Percentiles rank a stretch among this genome's conserved stretches.
Conservation (phyloP, 2,888 invertebrate species). For the Scaeva pyrastri region DNA sequence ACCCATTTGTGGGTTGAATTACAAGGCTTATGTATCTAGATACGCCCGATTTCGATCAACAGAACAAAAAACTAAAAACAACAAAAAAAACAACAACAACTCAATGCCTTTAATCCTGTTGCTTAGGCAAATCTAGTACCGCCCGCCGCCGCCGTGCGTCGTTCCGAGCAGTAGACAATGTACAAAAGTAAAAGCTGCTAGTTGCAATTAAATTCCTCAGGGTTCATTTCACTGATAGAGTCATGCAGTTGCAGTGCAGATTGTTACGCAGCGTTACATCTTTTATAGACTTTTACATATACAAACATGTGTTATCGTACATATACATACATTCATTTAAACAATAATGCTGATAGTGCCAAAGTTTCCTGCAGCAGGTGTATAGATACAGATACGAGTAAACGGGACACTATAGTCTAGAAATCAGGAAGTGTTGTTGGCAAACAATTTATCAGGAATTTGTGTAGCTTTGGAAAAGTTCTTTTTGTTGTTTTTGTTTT, state of each 20-base stretch:
- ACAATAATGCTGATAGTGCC: background rate
- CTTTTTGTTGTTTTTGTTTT: background rate
- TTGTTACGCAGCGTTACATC: background rate
- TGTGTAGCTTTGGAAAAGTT: background rate
- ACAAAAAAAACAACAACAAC: background rate
- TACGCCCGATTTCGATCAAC: background rate
- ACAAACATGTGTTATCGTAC: too few species aligned
- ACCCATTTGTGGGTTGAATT: slow-evolving; percentile 6
- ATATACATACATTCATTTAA: too few species aligned
- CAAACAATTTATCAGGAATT: slow-evolving; percentile 13
- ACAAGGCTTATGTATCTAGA: background rate
- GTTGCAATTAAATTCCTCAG: slow-evolving; percentile 63
- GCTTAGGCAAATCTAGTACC: background rate
- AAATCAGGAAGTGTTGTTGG: background rate
- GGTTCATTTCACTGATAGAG: slow-evolving; percentile 23
- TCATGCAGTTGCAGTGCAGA: background rate
- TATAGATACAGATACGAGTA: too few species aligned
- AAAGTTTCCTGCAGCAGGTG: background rate
- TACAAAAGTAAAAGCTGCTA: slow-evolving; percentile 46
- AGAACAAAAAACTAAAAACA: too few species aligned
- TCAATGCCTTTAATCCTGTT: background rate
- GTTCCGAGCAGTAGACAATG: background rate
- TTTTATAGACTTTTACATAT: background rate
- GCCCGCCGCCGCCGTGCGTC: too few species aligned
- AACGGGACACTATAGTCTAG: background rate